phyloP scores from a whole-genome alignment of 2,113 vertebrate species.

The Petrocephalus microphthalmus region DNA sequence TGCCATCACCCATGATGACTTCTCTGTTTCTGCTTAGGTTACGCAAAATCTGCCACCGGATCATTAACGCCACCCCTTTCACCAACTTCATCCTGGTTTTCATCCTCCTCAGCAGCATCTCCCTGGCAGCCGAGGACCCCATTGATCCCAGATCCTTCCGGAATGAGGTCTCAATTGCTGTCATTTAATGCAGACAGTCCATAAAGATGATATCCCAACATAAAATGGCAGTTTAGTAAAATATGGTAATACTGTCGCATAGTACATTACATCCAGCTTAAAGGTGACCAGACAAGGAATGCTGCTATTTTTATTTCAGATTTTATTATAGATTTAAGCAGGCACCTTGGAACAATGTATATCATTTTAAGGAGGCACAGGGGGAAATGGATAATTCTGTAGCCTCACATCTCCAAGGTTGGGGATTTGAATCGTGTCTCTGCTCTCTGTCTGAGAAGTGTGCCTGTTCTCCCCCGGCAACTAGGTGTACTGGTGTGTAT shows the following conservation, averaged over 20 bases:
- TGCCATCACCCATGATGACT: not conserved
- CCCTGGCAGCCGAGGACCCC: slow-evolving; percentile 91
- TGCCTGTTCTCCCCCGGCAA: not conserved
- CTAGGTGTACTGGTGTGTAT: not conserved
- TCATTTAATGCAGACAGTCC: not conserved
- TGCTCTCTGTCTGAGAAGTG: not conserved
- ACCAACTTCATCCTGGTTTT: slow-evolving; percentile 98
- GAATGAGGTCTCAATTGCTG: slow-evolving; percentile 69
- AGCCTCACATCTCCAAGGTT: not conserved
- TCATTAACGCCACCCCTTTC: slow-evolving; percentile 90
- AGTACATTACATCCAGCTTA: not conserved
- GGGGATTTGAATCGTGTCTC: not conserved
- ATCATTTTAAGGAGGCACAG: not conserved
- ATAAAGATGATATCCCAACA: not conserved
- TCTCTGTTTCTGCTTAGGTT: slow-evolving; percentile 58
- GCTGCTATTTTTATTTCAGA: not conserved
- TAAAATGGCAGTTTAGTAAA: not conserved
- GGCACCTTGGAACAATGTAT: too few relatives aligned
- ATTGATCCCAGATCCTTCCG: slow-evolving; percentile 83
- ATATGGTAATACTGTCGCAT: not conserved
- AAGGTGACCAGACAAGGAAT: not conserved
- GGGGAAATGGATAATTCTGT: not conserved
- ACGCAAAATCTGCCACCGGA: slow-evolving; percentile 86
- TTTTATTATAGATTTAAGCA: not conserved
- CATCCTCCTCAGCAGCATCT: slow-evolving; percentile 96